These are phyloP conservation scores for Bugulina stolonifera DNA, from an alignment of 2,888 invertebrate genomes.

Conservation along the genomic window DNA sequence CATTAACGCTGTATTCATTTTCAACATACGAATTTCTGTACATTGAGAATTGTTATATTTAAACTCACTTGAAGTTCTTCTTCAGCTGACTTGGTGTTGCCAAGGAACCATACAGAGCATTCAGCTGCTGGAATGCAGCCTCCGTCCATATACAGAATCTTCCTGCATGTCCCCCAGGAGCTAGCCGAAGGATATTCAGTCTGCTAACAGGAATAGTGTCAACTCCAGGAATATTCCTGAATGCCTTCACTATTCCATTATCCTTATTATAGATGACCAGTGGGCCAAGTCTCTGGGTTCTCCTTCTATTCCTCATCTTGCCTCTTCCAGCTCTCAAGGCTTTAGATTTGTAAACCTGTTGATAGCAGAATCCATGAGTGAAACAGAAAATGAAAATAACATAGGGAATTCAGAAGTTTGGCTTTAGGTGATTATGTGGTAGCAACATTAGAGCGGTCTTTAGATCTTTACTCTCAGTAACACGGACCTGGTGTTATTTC, in stretches of 20 bases:
- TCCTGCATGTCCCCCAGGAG: conserved; percentile 94
- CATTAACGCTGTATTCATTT: neutral
- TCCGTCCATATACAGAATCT: conserved; percentile 99
- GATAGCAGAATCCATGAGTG: too few species aligned
- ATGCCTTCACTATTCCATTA: conserved; percentile 82
- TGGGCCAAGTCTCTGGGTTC: conserved; percentile 92
- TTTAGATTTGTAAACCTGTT: conserved; percentile 87
- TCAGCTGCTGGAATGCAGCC: conserved; percentile 86
- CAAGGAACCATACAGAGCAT: conserved; percentile 92
- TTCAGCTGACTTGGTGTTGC: conserved; percentile 71
- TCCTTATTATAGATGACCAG: conserved; percentile 91
- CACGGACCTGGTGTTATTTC: conserved; percentile 28
- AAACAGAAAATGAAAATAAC: too few species aligned
- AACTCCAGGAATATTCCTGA: conserved; percentile 89
- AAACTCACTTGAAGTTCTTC: conserved; percentile 67
- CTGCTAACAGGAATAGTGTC: conserved; percentile 86
- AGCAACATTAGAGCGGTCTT: neutral
- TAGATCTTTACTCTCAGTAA: conserved; percentile 27
- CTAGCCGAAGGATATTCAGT: conserved; percentile 86
- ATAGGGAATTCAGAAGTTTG: too few species aligned
- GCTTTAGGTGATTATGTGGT: too few species aligned
- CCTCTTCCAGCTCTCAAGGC: conserved; percentile 97
- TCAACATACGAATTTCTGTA: neutral
- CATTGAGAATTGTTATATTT: too few species aligned
- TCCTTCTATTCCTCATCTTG: conserved; percentile 96